These are phyloP conservation scores for Tichodroma muraria DNA, from an alignment of 2,113 vertebrate genomes.

Conservation along the genomic window DNA sequence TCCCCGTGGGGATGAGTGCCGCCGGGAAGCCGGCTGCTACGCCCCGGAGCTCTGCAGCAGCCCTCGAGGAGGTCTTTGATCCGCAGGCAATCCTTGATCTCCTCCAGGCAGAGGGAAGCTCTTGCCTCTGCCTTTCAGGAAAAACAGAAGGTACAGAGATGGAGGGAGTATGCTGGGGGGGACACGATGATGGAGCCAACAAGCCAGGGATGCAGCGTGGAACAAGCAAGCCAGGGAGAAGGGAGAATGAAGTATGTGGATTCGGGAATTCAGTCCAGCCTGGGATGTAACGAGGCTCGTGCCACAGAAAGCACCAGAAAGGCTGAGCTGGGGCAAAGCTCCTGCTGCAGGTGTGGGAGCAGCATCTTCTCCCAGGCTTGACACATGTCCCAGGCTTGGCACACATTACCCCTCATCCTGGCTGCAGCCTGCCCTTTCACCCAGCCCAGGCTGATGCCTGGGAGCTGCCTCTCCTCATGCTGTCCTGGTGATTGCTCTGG, in stretches of 20 bases:
- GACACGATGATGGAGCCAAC: background rate
- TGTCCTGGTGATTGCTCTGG: accelerated
- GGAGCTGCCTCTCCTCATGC: background rate
- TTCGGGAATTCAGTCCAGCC: background rate
- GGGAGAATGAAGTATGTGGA: background rate
- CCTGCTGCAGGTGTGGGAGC: background rate
- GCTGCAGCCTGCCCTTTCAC: background rate
- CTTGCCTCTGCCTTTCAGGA: background rate
- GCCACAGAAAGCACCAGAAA: background rate
- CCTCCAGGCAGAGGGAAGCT: background rate
- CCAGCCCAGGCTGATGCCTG: background rate
- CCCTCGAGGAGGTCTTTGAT: slow-evolving; percentile 22
- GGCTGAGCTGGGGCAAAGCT: background rate
- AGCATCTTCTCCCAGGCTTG: background rate
- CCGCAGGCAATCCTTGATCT: background rate
- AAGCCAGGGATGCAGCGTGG: background rate
- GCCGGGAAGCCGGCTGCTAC: background rate
- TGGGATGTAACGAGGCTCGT: background rate
- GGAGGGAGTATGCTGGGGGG: background rate
- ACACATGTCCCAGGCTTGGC: background rate
- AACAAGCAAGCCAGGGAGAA: background rate
- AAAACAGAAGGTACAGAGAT: background rate
- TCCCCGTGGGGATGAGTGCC: background rate
- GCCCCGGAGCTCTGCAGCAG: background rate
- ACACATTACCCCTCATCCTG: accelerated